These are phyloP conservation scores for Phallusia fumigata DNA, from an alignment of 23 tunicate genomes.

Conservation along the genomic window DNA sequence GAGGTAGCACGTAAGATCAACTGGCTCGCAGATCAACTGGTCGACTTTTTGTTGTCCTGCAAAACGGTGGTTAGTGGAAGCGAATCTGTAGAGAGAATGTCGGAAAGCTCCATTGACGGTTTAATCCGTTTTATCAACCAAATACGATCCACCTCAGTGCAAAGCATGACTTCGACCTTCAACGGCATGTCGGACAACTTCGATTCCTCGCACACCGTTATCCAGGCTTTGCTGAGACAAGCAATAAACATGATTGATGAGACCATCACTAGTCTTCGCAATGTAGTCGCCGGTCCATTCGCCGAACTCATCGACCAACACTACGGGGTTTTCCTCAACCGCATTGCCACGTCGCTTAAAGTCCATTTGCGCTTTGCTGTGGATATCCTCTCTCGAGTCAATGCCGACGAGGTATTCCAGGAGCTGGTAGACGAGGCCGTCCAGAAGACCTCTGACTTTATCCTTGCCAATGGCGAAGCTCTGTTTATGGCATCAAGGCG, in stretches of 20 bases:
- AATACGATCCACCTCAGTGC: background rate
- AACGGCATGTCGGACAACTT: constrained; percentile 20
- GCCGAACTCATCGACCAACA: constrained; percentile 44
- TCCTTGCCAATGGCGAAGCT: constrained; percentile 62
- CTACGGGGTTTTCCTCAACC: constrained; percentile 18
- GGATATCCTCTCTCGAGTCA: constrained; percentile 22
- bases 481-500: constrained; percentile 19
- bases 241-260: constrained; percentile 10
- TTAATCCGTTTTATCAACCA: constrained; percentile 23
- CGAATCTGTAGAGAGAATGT: constrained; percentile 18
- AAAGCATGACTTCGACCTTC: constrained; percentile 7
- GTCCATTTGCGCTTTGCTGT: constrained; percentile 27
- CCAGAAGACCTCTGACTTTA: constrained; percentile 28
- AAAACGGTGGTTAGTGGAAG: constrained; percentile 47
- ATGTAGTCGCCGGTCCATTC: constrained; percentile 44
- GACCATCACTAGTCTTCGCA: constrained; percentile 7
- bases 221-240: constrained; percentile 26
- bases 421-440: constrained; percentile 75
- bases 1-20: constrained; percentile 63
- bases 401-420: constrained; percentile 70
- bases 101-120: constrained; percentile 2
- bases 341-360: constrained; percentile 16
- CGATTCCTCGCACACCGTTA: background rate
- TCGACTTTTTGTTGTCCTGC: constrained; percentile 31
- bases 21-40: constrained; percentile 45